These are phyloP conservation scores for Diplazon laetatorius DNA, from an alignment of 2,888 invertebrate genomes.

Conservation along the genomic window DNA sequence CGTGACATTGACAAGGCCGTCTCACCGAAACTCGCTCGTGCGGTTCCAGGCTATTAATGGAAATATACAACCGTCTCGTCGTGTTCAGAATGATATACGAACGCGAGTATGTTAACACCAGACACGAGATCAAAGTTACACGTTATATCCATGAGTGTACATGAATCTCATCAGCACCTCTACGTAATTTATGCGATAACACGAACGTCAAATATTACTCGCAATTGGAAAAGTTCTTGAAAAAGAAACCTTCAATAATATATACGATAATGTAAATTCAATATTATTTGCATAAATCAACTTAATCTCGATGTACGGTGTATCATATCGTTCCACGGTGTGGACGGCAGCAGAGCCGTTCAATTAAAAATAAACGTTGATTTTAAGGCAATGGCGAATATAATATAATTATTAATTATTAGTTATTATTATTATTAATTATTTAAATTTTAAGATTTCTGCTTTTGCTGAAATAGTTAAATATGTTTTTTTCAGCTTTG, in stretches of 20 bases:
- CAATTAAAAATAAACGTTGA: background rate
- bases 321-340: no score
- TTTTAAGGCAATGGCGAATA: no score
- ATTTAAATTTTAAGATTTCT: no score
- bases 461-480: no score
- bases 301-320: no score
- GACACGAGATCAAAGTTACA: conserved; percentile 36
- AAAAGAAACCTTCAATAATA: conserved; percentile 2
- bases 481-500: no score
- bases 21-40: no score
- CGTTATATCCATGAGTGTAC: background rate
- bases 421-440: no score
- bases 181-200: background rate
- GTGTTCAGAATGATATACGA: conserved; percentile 29
- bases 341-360: no score
- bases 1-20: conserved; percentile 60
- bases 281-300: no score
- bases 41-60: conserved; percentile 51
- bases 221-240: background rate
- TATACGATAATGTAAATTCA: background rate
- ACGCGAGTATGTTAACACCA: background rate
- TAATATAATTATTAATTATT: no score
- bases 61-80: conserved; percentile 22
- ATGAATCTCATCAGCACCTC: background rate
- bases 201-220: background rate